Percentiles rank a stretch among this genome's conserved stretches.
Conservation (phyloP, 2,797 vertebrate species). For the Dipus sagitta region DNA sequence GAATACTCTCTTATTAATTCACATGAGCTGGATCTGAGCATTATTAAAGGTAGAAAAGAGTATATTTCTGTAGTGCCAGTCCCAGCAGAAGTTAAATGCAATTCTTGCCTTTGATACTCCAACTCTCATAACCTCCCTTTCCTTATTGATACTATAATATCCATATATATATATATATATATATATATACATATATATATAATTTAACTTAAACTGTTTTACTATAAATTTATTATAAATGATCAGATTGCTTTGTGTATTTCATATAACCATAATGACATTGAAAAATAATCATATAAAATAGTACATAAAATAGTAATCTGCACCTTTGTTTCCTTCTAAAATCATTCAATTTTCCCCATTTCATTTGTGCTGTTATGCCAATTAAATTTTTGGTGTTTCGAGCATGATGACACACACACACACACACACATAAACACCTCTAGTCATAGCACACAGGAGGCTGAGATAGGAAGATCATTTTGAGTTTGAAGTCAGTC, state of each 20-base stretch:
- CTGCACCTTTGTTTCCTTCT: background rate
- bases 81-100: background rate
- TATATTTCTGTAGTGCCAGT: background rate
- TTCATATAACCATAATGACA: background rate
- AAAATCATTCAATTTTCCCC: background rate
- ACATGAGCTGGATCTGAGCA: background rate
- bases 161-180: too few relatives aligned
- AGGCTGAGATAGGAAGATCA: too few relatives aligned
- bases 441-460: too few relatives aligned
- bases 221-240: background rate
- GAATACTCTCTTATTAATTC: background rate
- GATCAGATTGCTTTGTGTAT: background rate
- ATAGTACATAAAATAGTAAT: background rate
- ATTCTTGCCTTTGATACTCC: background rate
- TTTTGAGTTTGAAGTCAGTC: too few relatives aligned
- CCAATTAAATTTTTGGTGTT: background rate
- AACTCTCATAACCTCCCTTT: background rate
- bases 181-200: too few relatives aligned
- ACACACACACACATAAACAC: too few relatives aligned
- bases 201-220: too few relatives aligned
- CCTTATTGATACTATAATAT: too few relatives aligned
- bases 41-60: background rate
- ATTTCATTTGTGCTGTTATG: background rate
- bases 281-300: background rate
- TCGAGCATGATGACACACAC: too few relatives aligned